Evolutionary conservation across 2,888 invertebrate genomes (phyloP), one percentile per base, ranked within the genome.

Genomic region (Hemithea aestivaria): DNA sequence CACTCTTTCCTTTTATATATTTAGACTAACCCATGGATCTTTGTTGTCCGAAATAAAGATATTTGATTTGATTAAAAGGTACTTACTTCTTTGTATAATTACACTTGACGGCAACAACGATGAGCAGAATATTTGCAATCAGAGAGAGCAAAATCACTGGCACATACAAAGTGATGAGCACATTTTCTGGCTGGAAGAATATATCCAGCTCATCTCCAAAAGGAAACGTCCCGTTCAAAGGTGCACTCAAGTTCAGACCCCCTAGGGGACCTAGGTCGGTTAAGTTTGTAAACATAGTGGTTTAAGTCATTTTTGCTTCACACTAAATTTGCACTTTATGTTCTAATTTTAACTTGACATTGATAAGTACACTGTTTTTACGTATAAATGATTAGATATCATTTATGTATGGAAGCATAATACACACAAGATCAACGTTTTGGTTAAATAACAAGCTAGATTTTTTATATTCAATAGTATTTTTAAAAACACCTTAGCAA

Each of bases 11-110:
- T n/a, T n/a, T n/a, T n/a, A n/a, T n/a, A n/a, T n/a, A n/a, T n/a
- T n/a, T n/a, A n/a, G n/a, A n/a, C n/a, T n/a, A n/a, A n/a, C n/a
- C n/a, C n/a, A n/a, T n/a, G n/a, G n/a, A n/a, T n/a, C n/a, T n/a
- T n/a, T n/a, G n/a, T n/a, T n/a, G n/a, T n/a, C n/a, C n/a, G n/a
- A n/a, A n/a, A n/a, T n/a, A n/a, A n/a, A n/a, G n/a, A n/a, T n/a
- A n/a, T n/a, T n/a, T n/a, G n/a, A n/a, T n/a, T n/a, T n/a, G n/a
- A n/a, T n/a, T n/a, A n/a, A n/a, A n/a, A n/a, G n/a, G n/a, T 27
- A 72, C 89, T 87, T 74, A 91, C 93, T 90, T 92, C 59, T 91
- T 88, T 59, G 92, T 90, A 54, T 91, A 91, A 48, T 91, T 89
- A 58, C 91, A 91, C 58, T 91, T 91, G 43, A 91, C 88, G 32